Conservation (phyloP, 2,113 vertebrate species). For the Oreocharis arfaki region DNA sequence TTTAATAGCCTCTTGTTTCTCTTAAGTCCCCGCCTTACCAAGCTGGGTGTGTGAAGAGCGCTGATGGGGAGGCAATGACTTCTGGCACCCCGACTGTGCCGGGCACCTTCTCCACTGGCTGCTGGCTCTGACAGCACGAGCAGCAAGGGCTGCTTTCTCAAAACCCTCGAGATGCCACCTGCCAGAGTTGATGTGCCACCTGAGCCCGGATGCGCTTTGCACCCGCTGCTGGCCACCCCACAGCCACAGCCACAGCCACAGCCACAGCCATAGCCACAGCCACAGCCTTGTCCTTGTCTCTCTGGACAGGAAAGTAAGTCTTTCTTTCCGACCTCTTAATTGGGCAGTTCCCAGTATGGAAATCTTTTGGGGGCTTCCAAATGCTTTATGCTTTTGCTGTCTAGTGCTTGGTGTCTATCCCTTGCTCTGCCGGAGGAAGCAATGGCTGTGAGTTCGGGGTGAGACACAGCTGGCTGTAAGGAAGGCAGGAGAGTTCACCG, state of each 20-base stretch:
- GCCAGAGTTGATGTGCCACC: fast-evolving
- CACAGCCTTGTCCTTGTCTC: neutral
- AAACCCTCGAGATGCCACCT: neutral
- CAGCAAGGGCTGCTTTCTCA: neutral
- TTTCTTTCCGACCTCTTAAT: neutral
- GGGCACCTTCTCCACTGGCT: neutral
- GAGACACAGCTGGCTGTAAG: neutral
- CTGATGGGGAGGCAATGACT: neutral
- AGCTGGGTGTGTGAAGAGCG: neutral
- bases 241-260: neutral
- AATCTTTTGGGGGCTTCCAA: neutral
- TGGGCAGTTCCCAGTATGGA: neutral
- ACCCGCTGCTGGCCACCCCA: neutral
- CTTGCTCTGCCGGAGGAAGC: neutral
- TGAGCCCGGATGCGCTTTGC: neutral
- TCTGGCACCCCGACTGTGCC: neutral
- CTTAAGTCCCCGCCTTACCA: neutral
- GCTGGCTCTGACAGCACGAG: neutral
- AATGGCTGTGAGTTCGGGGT: fast-evolving
- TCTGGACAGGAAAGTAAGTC: neutral
- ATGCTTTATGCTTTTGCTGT: neutral
- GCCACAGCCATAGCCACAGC: too few relatives aligned
- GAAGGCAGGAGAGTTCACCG: neutral
- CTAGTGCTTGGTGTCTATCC: neutral
- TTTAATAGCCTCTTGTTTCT: slow-evolving; percentile 57